A percentile compares a stretch with the other conserved stretches of the same genome.
These are phyloP conservation scores for Rhynchonycteris naso DNA, from an alignment of 2,797 vertebrate genomes.

Conservation along the genomic window DNA sequence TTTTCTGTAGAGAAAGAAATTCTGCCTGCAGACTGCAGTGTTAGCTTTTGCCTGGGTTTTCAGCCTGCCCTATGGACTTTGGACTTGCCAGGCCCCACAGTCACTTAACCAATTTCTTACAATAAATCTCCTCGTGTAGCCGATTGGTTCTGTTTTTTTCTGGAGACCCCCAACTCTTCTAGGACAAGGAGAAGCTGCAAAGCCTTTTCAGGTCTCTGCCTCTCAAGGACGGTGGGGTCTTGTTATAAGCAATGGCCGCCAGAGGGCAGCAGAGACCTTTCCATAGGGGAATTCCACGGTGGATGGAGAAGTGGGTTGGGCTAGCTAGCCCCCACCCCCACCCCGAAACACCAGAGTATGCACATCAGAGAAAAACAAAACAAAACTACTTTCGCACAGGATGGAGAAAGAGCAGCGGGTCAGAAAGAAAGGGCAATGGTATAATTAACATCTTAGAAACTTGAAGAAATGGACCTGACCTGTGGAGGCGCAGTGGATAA, in stretches of 20 bases:
- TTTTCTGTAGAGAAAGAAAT: background rate
- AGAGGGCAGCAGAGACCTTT: slow-evolving; percentile 67
- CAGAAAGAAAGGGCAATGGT: background rate
- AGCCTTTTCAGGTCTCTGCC: background rate
- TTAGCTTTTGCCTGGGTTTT: background rate
- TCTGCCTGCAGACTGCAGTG: background rate
- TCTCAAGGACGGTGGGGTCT: background rate
- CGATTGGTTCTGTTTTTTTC: background rate
- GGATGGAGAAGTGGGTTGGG: no score
- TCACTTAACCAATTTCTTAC: background rate
- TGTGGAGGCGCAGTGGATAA: no score
- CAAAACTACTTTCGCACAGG: no score
- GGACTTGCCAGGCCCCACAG: background rate
- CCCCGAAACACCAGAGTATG: background rate
- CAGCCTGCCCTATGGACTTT: background rate
- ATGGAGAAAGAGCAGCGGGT: background rate
- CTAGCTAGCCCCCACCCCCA: background rate
- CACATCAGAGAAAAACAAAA: background rate
- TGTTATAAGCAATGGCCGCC: background rate
- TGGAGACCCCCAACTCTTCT: background rate
- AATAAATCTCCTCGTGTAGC: fast-evolving
- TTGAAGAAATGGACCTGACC: background rate
- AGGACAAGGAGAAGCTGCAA: background rate
- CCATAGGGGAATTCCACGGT: background rate
- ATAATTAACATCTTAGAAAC: background rate